Evolutionary conservation across 2,113 vertebrate genomes (phyloP).

Genomic region (Neodon shergylaensis): DNA sequence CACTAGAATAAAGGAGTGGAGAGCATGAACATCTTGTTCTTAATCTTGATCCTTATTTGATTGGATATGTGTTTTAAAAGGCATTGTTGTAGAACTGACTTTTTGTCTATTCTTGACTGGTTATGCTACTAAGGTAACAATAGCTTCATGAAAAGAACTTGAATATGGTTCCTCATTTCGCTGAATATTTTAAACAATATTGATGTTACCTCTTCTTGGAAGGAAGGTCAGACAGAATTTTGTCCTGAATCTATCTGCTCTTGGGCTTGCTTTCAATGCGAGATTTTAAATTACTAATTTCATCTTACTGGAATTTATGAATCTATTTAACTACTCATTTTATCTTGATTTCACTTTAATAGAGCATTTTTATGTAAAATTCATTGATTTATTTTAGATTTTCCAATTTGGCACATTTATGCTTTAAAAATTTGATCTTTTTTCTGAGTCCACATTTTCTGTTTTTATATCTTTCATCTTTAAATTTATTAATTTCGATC

Average conservation of each 20-base stretch:
- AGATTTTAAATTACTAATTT: not conserved
- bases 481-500: not conserved
- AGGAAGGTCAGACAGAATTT: not conserved
- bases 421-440: not conserved
- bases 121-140: not conserved
- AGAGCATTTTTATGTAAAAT: not conserved
- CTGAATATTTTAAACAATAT: not conserved
- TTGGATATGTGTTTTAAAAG: not conserved
- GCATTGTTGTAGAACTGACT: not conserved
- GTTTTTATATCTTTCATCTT: not conserved
- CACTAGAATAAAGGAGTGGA: not conserved
- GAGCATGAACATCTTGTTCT: not conserved
- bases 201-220: not conserved
- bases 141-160: not conserved
- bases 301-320: not conserved
- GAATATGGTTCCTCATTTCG: not conserved
- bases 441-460: not conserved
- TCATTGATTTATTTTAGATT: not conserved
- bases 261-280: not conserved
- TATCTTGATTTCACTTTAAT: not conserved
- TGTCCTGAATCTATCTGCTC: not conserved
- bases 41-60: not conserved
- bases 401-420: not conserved
- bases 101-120: not conserved
- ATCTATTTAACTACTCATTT: no score